Evolutionary conservation across 2,113 vertebrate genomes (phyloP).

Genomic region (Clupea harengus): DNA sequence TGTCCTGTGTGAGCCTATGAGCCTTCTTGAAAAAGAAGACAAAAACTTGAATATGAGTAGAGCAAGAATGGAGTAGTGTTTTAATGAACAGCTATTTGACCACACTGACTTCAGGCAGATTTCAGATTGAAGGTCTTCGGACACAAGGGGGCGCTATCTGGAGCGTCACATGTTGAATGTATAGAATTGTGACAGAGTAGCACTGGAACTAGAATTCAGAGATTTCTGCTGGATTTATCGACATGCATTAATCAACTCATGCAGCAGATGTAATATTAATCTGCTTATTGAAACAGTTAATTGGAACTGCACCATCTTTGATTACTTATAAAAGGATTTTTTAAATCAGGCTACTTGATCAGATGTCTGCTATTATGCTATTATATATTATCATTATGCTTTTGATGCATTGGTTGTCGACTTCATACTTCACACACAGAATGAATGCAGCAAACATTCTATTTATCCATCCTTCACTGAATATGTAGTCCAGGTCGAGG

Average conservation of each 20-base stretch:
- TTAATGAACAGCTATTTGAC: background rate
- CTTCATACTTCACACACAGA: background rate
- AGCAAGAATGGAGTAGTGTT: background rate
- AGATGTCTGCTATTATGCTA: no score
- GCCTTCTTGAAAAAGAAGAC: background rate
- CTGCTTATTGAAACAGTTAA: background rate
- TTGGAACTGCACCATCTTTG: background rate
- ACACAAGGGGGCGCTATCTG: background rate
- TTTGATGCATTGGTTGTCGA: no score
- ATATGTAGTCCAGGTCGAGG: background rate
- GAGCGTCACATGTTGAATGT: no score
- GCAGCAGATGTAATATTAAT: background rate
- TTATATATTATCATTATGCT: no score
- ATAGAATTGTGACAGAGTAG: background rate
- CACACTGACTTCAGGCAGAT: background rate
- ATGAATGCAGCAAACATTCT: background rate
- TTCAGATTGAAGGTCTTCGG: background rate
- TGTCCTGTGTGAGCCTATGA: no score
- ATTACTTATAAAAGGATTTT: no score
- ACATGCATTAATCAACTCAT: background rate
- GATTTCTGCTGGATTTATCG: no score
- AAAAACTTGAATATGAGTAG: background rate
- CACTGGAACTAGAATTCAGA: background rate
- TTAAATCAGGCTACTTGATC: no score
- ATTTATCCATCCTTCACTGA: constrained; percentile 9